phyloP scores from a whole-genome alignment of 2,888 invertebrate genomes.

The Zaprionus obscuricornis region DNA sequence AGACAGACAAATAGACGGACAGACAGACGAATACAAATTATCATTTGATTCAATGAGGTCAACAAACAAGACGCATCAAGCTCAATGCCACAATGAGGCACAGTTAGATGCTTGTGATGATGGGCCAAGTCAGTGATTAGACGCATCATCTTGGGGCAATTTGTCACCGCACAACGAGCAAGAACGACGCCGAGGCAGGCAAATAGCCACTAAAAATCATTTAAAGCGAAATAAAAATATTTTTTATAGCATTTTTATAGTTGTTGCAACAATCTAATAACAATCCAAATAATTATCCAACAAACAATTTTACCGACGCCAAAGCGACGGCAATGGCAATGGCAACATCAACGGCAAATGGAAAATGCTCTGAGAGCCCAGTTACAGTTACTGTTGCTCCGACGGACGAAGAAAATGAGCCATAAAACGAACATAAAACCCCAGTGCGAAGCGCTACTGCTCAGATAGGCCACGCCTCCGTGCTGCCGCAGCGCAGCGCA shows the following conservation, averaged over 20 bases:
- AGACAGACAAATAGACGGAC: too few species aligned
- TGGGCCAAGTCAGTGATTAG: slow-evolving; percentile 64
- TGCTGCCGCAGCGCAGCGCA: slow-evolving; percentile 50
- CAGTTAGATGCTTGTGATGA: slow-evolving; percentile 30
- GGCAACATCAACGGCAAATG: slow-evolving; percentile 24
- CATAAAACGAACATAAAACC: slow-evolving; percentile 74
- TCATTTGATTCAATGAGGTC: slow-evolving; percentile 55
- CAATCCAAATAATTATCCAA: slow-evolving; percentile 81
- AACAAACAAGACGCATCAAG: slow-evolving; percentile 2
- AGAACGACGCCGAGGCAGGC: too few species aligned
- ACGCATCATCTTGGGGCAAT: slow-evolving; percentile 72
- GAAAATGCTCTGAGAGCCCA: slow-evolving; percentile 31
- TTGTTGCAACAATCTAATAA: slow-evolving; percentile 82
- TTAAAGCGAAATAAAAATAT: slow-evolving; percentile 78
- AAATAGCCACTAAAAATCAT: slow-evolving; percentile 72
- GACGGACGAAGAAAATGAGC: slow-evolving; percentile 68
- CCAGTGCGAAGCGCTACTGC: slow-evolving; percentile 71
- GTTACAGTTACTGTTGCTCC: slow-evolving; percentile 47
- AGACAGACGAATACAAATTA: slow-evolving; percentile 44
- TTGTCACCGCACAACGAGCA: slow-evolving; percentile 72
- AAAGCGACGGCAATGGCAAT: slow-evolving; percentile 66
- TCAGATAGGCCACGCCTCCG: slow-evolving; percentile 75
- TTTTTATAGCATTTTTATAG: slow-evolving; percentile 80
- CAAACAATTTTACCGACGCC: slow-evolving; percentile 73
- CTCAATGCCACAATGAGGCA: slow-evolving; percentile 14